Evolutionary conservation across 1,140 invertebrate genomes (phyloP).

Genomic region (Coelopa frigida): DNA sequence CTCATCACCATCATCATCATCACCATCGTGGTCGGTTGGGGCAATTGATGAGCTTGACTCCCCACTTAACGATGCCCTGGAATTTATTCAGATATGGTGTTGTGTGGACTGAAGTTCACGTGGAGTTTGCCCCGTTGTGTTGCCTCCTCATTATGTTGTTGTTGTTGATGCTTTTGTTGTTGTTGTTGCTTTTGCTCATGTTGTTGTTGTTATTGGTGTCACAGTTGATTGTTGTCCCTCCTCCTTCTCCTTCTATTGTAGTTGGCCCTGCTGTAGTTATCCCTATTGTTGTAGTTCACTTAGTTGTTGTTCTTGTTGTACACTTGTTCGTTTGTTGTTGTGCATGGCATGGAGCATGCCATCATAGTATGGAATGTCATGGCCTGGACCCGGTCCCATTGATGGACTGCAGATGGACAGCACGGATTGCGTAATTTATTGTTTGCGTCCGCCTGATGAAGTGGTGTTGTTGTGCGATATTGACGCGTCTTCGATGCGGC

Average conservation of each 20-base stretch:
- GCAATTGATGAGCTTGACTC: constrained; percentile 11
- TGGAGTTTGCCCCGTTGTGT: constrained; percentile 15
- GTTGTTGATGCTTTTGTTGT: neutral
- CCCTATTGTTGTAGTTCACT: too few species aligned
- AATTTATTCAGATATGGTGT: constrained; percentile 44
- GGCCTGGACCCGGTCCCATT: too few species aligned
- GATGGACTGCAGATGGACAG: constrained; percentile 43
- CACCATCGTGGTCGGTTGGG: neutral
- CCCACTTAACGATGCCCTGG: constrained; percentile 43
- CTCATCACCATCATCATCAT: neutral
- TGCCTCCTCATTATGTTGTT: constrained; percentile 34
- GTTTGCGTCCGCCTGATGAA: constrained; percentile 37
- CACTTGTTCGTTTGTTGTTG: too few species aligned
- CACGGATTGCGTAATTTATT: constrained; percentile 44
- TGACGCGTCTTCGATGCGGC: too few species aligned
- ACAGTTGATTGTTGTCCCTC: too few species aligned
- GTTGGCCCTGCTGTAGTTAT: too few species aligned
- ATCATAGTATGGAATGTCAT: too few species aligned
- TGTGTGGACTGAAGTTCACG: constrained; percentile 13
- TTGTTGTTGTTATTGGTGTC: neutral
- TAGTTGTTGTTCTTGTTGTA: too few species aligned
- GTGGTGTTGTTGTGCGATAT: constrained; percentile 27
- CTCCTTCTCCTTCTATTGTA: too few species aligned
- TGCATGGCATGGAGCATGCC: too few species aligned
- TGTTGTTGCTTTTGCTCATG: neutral